Conservation (phyloP, 2,797 vertebrate species). For the Paedocypris micromegethes region DNA sequence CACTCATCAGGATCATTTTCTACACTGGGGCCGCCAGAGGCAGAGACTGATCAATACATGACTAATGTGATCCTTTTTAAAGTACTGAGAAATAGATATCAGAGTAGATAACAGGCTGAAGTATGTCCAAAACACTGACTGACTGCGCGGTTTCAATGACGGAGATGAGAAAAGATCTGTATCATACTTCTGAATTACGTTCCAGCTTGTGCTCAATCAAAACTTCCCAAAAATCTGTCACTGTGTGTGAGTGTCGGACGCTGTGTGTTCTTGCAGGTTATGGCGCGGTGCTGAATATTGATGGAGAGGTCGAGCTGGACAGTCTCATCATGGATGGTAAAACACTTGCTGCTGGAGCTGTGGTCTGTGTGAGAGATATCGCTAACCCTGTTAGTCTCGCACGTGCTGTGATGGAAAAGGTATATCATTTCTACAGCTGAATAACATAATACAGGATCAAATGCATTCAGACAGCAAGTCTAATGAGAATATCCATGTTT, state of each 20-base stretch:
- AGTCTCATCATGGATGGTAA: constrained; percentile 71
- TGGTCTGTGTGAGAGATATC: constrained; percentile 67
- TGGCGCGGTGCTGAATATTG: constrained; percentile 63
- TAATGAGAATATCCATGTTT: background rate
- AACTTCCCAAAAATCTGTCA: background rate
- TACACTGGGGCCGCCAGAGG: constrained; percentile 42
- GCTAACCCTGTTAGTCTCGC: constrained; percentile 70
- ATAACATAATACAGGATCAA: background rate
- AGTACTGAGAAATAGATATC: constrained; percentile 18
- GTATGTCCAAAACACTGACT: constrained; percentile 4
- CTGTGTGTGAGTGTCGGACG: background rate
- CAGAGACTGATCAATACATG: constrained; percentile 48
- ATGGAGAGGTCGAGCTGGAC: constrained; percentile 70
- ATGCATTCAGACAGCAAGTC: background rate
- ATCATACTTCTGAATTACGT: constrained; percentile 5
- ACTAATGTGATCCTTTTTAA: constrained; percentile 49
- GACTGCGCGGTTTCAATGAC: background rate
- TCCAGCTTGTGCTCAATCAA: background rate
- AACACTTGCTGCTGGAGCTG: constrained; percentile 62
- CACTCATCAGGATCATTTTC: constrained; percentile 50
- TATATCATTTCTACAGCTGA: constrained; percentile 30
- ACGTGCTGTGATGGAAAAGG: constrained; percentile 67
- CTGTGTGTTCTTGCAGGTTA: constrained; percentile 59
- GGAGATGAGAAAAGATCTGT: constrained; percentile 9
- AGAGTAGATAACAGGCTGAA: constrained; percentile 30